Conservation (phyloP, 2,888 invertebrate species). For the Pardosa pseudoannulata region DNA sequence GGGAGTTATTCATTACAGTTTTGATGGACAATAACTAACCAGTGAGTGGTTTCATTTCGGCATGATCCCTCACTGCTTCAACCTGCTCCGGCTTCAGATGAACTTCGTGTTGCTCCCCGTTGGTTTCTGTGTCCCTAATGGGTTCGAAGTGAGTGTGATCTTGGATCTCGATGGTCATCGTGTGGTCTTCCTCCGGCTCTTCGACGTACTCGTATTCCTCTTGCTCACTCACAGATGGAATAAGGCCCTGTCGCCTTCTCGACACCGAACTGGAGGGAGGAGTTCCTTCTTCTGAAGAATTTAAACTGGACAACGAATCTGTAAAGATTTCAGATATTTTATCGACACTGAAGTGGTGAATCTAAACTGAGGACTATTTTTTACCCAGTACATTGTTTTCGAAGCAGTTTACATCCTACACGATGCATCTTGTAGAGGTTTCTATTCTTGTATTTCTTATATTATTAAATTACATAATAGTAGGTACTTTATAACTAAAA, state of each 20-base stretch:
- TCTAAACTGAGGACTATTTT: too few relatives aligned
- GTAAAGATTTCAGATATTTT: too few relatives aligned
- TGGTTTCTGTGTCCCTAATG: slow-evolving; percentile 20
- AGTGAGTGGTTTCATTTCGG: slow-evolving; percentile 39
- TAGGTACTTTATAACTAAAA: too few relatives aligned
- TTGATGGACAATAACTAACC: slow-evolving; percentile 12
- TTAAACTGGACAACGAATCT: slow-evolving; percentile 56
- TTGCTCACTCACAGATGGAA: slow-evolving; percentile 63
- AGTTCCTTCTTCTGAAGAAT: slow-evolving; percentile 52
- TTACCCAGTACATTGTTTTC: too few relatives aligned
- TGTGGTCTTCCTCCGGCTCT: slow-evolving; percentile 33
- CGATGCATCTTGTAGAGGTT: too few relatives aligned
- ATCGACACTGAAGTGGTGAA: too few relatives aligned
- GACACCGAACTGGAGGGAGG: slow-evolving; percentile 11
- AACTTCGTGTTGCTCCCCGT: slow-evolving; percentile 41
- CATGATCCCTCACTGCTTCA: slow-evolving; percentile 24
- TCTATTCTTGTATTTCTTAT: too few relatives aligned
- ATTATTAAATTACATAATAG: too few relatives aligned
- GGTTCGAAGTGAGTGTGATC: slow-evolving; percentile 63
- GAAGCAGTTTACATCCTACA: too few relatives aligned
- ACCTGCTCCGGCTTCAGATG: slow-evolving; percentile 30
- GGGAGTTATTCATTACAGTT: too few relatives aligned
- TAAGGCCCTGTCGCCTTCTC: slow-evolving; percentile 35
- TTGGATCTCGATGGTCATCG: slow-evolving; percentile 53
- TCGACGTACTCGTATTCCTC: slow-evolving; percentile 60